Base-by-base conservation (phyloP, 2,113 vertebrate species). In the Onychorhynchus coronatus region DNA sequence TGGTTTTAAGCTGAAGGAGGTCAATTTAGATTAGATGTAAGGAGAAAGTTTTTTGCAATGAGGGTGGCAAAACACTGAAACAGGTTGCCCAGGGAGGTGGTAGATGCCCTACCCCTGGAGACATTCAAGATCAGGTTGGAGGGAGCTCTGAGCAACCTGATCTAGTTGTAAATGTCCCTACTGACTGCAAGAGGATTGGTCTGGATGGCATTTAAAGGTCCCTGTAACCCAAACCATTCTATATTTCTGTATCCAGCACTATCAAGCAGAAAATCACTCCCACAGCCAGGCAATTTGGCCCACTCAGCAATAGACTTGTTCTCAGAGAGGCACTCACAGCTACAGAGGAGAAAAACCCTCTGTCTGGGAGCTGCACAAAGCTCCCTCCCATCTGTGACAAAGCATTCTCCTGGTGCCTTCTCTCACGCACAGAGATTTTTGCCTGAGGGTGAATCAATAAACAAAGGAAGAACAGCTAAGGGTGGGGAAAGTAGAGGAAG, bases 371-470 rank as follows among this genome's bases (percentile, higher is more conserved):
- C 77, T 42, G 65, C 56, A 21, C 3, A 1, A 33, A 63, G 68
- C 77, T 74, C 59, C 55, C 50, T 73, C 67, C 56, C 37, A 13
- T 62, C 55, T 84, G 65, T 63, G 91, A 70, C 44, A 59, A 68
- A 70, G 77, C 81, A 27, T 92, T 78, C 84, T 87, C 61, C 70
- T 66, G 52, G 77, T 92, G 74, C 8, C 3, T 50, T n/a, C 87
- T 95, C 73, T 95, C 81, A 85, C 89, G 44, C n/a, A 37, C 3
- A 21, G 11, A 82, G 41, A 53, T 83, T 91, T 85, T 67, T 95
- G 74, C 90, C 62, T 73, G 80, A 87, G 49, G 12, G 5, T 75
- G 65, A 75, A 94, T 92, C 84, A 58, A 55, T 39, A 84, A 59
- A 62, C 65, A 81, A 75, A 72, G 56, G 35, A 87, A 78, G 42